Conservation (phyloP, 1,140 invertebrate genomes). For the Pentalonia nigronervosa region DNA sequence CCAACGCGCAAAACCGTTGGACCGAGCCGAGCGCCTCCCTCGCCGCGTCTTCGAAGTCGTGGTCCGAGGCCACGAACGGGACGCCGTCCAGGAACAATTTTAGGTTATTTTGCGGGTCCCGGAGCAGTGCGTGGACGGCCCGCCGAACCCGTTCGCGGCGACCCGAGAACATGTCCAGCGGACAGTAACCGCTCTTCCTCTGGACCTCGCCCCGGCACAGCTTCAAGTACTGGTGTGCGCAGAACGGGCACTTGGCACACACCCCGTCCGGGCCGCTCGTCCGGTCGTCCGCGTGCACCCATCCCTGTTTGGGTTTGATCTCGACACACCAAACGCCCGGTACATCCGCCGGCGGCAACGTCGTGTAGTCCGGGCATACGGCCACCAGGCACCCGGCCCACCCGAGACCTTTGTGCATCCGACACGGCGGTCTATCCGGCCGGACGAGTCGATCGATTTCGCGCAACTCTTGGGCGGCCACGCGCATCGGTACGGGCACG, state of each 20-base stretch:
- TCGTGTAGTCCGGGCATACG: slow-evolving; percentile 22
- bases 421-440: not conserved
- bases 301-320: slow-evolving; percentile 58
- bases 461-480: not conserved
- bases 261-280: too few relatives aligned
- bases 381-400: not conserved
- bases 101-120: slow-evolving; percentile 54
- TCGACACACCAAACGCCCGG: slow-evolving; percentile 26
- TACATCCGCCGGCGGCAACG: not conserved
- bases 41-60: not conserved
- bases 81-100: slow-evolving; percentile 43
- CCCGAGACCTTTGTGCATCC: not conserved
- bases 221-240: slow-evolving; percentile 54
- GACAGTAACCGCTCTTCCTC: not conserved
- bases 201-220: not conserved
- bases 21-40: not conserved
- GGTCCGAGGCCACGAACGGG: not conserved
- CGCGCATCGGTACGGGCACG: not conserved
- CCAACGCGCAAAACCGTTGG: not conserved
- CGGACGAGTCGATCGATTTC: not conserved
- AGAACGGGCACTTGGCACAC: slow-evolving; percentile 25
- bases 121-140: not conserved
- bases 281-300: not conserved
- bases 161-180: slow-evolving; percentile 57
- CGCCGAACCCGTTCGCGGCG: slow-evolving; percentile 9